phyloP scores from a whole-genome alignment of 2,888 invertebrate genomes.

The Chalcosyrphus nemorum region DNA sequence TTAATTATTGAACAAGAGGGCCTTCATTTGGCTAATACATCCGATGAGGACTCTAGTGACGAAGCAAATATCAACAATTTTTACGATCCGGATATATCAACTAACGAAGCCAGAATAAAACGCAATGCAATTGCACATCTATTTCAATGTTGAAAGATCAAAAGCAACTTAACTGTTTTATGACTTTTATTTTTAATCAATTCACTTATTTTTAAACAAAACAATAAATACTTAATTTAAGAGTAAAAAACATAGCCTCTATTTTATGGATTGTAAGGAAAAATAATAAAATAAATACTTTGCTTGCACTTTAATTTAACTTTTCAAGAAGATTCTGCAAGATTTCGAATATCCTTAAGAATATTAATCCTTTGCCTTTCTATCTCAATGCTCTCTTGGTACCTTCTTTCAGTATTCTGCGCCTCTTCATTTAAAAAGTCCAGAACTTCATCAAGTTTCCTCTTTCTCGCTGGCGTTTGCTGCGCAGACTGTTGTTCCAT shows the following conservation, averaged over 20 bases:
- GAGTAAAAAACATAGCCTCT: neutral
- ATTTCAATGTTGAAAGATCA: slow-evolving; percentile 4
- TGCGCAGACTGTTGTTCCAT: slow-evolving; percentile 8
- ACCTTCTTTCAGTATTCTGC: slow-evolving; percentile 12
- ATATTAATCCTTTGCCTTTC: slow-evolving; percentile 15
- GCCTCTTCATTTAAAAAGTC: slow-evolving; percentile 9
- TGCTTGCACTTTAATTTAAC: neutral
- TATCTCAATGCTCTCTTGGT: slow-evolving; percentile 1
- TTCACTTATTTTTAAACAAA: slow-evolving; percentile 1
- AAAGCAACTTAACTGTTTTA: neutral
- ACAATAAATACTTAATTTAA: slow-evolving; percentile 2
- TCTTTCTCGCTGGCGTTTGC: slow-evolving; percentile 1
- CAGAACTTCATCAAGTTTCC: slow-evolving; percentile 2
- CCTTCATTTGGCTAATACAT: neutral
- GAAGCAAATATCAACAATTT: slow-evolving; percentile 2
- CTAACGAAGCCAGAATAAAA: neutral
- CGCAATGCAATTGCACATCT: slow-evolving; percentile 1
- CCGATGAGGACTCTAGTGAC: neutral
- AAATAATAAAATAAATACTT: slow-evolving; percentile 3
- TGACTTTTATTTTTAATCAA: neutral
- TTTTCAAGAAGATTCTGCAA: slow-evolving; percentile 8
- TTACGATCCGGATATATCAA: neutral
- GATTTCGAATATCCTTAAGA: slow-evolving; percentile 14
- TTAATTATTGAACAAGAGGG: neutral
- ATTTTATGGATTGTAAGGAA: neutral